Base-by-base conservation (phyloP, 2,888 invertebrate genomes). In the Malthinus flaveolus region DNA sequence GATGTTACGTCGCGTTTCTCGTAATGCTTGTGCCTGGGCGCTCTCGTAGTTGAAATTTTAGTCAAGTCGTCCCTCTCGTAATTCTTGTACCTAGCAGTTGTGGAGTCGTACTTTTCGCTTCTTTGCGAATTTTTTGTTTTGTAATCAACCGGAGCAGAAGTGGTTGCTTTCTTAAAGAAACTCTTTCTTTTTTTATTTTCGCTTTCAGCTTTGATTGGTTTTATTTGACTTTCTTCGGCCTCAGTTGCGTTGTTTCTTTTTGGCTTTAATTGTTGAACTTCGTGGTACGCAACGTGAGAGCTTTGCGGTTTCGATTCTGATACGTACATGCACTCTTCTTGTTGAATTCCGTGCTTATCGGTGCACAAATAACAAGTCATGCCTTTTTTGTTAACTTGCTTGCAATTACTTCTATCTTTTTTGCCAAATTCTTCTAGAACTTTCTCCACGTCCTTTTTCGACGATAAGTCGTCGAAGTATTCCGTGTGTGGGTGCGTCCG, bases 321-420 rank as follows among this genome's bases (percentile, higher is more conserved):
- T 7, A 89, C 83, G 75, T 85, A 90, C 85, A 90, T 89, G 72
- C 91, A 91, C 74, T 91, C 90, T 75, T 91, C 90, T 69, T 90
- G 85, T 73, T 87, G 86, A 48, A 86, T 80, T 1, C 89, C 89
- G 48, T 84, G 82, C 65, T 86, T 82, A 68, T 89, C 88, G 3
- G 85, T 78, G 72, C 91, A 91, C 66, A 87, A 83, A 73, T 85
- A 90, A 72, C 91, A 91, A 0, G 89, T 90, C 88, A 90, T 88
- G 36, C 88, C 87, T 66, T 88, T 87, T 69, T 87, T 87, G 61
- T 84, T 82, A 0, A 87, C 83, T 74, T 87, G 88, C 70, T 88
- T 87, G 73, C 91, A 91, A 7, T 85, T 80, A 23, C 87, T 85
- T 65, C 89, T 81, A 69, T 90, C 89, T 74, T 88, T 88, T 69